Base-by-base conservation (phyloP, 92 coral and sea anemone species). In the Chrysogorgia sp. region DNA sequence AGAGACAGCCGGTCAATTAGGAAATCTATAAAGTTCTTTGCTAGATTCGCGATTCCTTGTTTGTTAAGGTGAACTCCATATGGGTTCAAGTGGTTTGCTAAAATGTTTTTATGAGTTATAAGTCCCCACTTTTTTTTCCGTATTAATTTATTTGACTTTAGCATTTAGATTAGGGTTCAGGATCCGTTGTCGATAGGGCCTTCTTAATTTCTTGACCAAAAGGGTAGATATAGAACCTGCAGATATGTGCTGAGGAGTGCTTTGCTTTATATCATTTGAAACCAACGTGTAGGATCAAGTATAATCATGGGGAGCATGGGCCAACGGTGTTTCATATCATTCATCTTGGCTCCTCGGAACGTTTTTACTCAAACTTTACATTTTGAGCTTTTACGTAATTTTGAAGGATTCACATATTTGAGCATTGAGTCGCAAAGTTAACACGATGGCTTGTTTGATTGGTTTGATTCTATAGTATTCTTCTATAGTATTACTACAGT, bases 41-140 rank as follows among this genome's bases (percentile, higher is more conserved):
- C 26, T 41, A 35, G 57, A 67, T 15, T 29, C 20, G 57, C 75
- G 14, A 57, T 37, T 34, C 75, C 57, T 67, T 41, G 75, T 37
- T 48, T 67, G 31, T 67, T 67, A 29, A 67, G 41, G 25, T 67
- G 75, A 15, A 67, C 49, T 48, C 75, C 75, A 48, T 67, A 67
- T 24, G 75, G 31, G 31, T 67, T 67, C 55, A 67, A 41, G 25
- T 67, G 75, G 31, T 41, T 67, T 67, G 26, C 14, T 29, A 67
- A 29, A 24, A 67, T 67, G 55, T 67, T 35, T 28, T 41, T 41
- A 67, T 67, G 75, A 20, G 32, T 21, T 29, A 67, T 37, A 37
- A 67, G 31, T 37, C 57, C 75, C 75, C 57, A 67, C n/a, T 67
- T 67, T 21, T 67, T 67, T 14, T 63, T 63, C 29, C 20, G 19